Percentiles rank a stretch among this genome's conserved stretches.
phyloP scores from a whole-genome alignment of 1,140 invertebrate genomes.

The Paraescarpia echinospica region DNA sequence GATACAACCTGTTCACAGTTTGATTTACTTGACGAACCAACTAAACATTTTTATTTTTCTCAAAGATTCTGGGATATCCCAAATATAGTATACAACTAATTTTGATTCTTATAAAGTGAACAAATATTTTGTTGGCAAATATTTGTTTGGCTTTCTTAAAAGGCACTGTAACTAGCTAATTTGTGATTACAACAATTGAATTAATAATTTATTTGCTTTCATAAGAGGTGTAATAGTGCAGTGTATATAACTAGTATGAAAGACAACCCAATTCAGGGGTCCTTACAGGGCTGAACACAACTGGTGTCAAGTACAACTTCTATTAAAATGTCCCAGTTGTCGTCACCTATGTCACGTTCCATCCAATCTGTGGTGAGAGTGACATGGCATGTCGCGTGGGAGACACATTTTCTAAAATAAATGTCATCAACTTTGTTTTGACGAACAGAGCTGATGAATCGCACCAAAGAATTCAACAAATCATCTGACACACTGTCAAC shows the following conservation, averaged over 20 bases:
- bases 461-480: too few species aligned
- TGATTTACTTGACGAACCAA: not conserved
- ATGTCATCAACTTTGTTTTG: too few species aligned
- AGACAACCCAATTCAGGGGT: not conserved
- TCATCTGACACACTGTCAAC: too few species aligned
- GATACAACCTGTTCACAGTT: not conserved
- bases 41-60: not conserved
- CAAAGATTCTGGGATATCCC: not conserved
- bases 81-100: not conserved
- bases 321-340: not conserved
- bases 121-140: too few species aligned
- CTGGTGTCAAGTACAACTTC: not conserved
- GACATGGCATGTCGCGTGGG: too few species aligned
- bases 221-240: not conserved
- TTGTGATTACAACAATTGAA: too few species aligned
- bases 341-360: not conserved
- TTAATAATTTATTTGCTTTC: not conserved
- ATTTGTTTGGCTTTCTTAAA: too few species aligned
- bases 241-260: not conserved
- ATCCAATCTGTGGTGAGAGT: not conserved
- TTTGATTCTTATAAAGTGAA: too few species aligned
- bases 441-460: too few species aligned
- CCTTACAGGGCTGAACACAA: not conserved
- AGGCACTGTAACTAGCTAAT: too few species aligned
- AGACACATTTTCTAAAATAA: too few species aligned